phyloP scores from a whole-genome alignment of 2,797 vertebrate genomes.

The Mionectes olivaceus region DNA sequence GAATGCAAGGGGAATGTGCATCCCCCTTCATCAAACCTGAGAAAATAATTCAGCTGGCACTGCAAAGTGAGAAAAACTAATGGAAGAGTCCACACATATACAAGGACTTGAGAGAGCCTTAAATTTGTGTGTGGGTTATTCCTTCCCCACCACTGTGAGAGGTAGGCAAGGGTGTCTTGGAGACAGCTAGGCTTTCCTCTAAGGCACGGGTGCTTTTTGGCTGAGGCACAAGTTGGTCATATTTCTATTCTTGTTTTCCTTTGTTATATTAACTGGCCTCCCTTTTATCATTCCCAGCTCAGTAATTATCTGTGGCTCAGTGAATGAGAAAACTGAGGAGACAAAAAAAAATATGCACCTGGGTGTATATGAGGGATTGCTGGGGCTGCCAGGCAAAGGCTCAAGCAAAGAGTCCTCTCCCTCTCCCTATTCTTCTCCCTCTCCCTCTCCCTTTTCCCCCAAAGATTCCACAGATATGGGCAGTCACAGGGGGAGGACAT shows the following conservation, averaged over 20 bases:
- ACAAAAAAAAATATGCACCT: not conserved
- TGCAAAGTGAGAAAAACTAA: not conserved
- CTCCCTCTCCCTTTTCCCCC: not conserved
- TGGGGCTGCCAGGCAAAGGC: not conserved
- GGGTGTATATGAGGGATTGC: not conserved
- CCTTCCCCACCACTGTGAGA: not conserved
- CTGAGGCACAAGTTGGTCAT: not conserved
- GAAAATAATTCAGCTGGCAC: not conserved
- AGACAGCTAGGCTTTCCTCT: not conserved
- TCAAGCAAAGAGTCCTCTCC: not conserved
- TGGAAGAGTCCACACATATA: not conserved
- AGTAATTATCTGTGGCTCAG: conserved; percentile 11
- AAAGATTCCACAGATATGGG: not conserved
- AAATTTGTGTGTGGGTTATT: not conserved
- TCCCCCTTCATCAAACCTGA: not conserved
- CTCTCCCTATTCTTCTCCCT: too few relatives aligned
- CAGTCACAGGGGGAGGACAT: not conserved
- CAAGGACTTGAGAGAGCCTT: not conserved
- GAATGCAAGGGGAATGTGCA: not conserved
- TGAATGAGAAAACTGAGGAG: not conserved
- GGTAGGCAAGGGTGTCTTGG: not conserved
- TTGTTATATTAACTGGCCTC: not conserved
- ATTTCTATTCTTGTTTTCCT: conserved; percentile 4
- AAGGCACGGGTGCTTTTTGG: not conserved
- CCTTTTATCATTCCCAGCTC: conserved; percentile 11